A percentile compares a stretch with the other conserved stretches of the same genome.
These are phyloP conservation scores for Nothoprocta pentlandii DNA, from an alignment of 2,113 vertebrate species.

Conservation along the genomic window DNA sequence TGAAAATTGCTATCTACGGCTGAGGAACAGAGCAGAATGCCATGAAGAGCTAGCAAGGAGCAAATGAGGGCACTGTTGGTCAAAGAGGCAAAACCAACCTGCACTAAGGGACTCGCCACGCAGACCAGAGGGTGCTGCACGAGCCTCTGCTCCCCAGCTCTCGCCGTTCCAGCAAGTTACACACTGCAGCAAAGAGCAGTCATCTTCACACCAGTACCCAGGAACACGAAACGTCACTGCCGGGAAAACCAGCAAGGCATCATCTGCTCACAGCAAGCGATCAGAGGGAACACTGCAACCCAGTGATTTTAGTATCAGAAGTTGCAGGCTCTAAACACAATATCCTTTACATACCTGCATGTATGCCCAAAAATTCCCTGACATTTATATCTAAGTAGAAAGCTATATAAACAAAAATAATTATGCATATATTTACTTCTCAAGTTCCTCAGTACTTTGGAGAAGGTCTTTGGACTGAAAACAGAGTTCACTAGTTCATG, in stretches of 20 bases:
- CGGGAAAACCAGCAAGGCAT: not conserved
- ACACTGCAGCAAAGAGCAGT: not conserved
- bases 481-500: constrained; percentile 56
- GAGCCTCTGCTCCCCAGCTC: not conserved
- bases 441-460: constrained; percentile 29
- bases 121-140: accelerated
- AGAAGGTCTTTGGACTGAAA: constrained; percentile 46
- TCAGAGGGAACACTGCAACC: not conserved
- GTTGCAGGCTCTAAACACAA: not conserved
- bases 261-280: not conserved
- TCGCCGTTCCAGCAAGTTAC: not conserved
- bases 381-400: constrained; percentile 5
- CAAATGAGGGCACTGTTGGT: not conserved
- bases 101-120: not conserved
- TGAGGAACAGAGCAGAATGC: not conserved
- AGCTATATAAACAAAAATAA: constrained; percentile 8
- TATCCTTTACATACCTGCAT: not conserved
- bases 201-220: not conserved
- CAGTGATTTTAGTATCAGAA: not conserved
- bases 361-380: not conserved
- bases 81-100: not conserved
- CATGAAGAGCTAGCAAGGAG: not conserved
- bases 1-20: not conserved
- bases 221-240: not conserved
- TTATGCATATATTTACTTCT: not conserved